Evolutionary conservation across 1,140 invertebrate genomes (phyloP).

Genomic region (Eumeta japonica): DNA sequence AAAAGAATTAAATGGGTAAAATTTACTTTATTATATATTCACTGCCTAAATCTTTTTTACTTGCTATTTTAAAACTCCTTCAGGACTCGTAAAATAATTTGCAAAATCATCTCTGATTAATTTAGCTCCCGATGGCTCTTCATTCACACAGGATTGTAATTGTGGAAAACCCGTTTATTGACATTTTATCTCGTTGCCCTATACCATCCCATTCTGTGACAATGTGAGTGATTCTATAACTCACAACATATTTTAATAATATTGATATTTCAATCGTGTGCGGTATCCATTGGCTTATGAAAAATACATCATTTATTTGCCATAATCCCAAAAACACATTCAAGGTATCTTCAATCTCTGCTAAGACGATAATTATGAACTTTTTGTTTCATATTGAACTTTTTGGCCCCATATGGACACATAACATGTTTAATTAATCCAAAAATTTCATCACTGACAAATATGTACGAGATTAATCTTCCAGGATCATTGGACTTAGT

Average conservation of each 20-base stretch:
- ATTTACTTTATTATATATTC: slow-evolving; percentile 12
- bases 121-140: slow-evolving; percentile 11
- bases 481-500: slow-evolving; percentile 10
- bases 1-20: slow-evolving; percentile 16
- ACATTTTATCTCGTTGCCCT: slow-evolving; percentile 10
- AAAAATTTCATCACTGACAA: slow-evolving; percentile 56
- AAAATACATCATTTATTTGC: slow-evolving; percentile 20
- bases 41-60: slow-evolving; percentile 12
- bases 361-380: slow-evolving; percentile 48
- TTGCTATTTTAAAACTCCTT: slow-evolving; percentile 15
- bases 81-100: slow-evolving; percentile 14
- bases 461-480: slow-evolving; percentile 20
- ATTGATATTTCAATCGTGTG: slow-evolving; percentile 12
- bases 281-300: slow-evolving; percentile 16
- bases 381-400: slow-evolving; percentile 23
- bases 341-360: slow-evolving; percentile 23
- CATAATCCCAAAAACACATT: slow-evolving; percentile 30
- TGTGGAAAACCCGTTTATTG: slow-evolving; percentile 11
- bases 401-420: slow-evolving; percentile 37
- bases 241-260: slow-evolving; percentile 16
- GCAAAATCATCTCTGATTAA: slow-evolving; percentile 16
- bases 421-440: slow-evolving; percentile 34
- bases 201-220: slow-evolving; percentile 11
- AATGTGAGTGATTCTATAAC: too few species aligned
- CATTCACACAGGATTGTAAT: slow-evolving; percentile 8